phyloP scores from a whole-genome alignment of 1,140 invertebrate species.

The Dendrolimus kikuchii region DNA sequence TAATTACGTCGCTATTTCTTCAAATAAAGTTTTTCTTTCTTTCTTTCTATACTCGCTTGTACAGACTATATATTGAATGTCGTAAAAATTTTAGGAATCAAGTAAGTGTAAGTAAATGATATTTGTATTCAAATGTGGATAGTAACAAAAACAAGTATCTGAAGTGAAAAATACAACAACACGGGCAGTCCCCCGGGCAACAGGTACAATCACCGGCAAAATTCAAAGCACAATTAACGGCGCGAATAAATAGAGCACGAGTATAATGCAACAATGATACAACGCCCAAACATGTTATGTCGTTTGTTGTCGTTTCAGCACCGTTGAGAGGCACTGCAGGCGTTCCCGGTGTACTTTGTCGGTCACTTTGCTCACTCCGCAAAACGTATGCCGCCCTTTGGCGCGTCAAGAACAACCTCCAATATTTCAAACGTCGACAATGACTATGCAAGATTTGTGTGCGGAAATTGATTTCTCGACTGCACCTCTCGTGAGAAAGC shows the following conservation, averaged over 20 bases:
- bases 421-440: conserved; percentile 63
- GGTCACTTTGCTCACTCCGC: conserved; percentile 24
- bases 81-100: no score
- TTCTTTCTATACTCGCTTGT: no score
- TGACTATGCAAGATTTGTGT: conserved; percentile 62
- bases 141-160: not conserved
- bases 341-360: conserved; percentile 40
- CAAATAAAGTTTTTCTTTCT: no score
- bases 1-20: no score
- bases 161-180: not conserved
- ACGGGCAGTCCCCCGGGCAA: conserved; percentile 13
- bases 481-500: conserved; percentile 49
- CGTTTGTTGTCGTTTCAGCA: conserved; percentile 59
- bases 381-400: conserved; percentile 37
- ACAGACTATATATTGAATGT: no score
- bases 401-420: conserved; percentile 33
- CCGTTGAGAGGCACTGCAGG: conserved; percentile 44
- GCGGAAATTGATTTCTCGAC: conserved; percentile 70
- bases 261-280: conserved; percentile 45
- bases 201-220: conserved; percentile 24
- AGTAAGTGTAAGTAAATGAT: no score
- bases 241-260: conserved; percentile 30
- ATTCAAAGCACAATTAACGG: conserved; percentile 39
- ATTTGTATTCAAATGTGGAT: no score
- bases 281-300: conserved; percentile 59